Evolutionary conservation across 64 coral and sea anemone species (phyloP), one percentile per base, ranked within the genome.

Genomic region (Montipora efflorescens): DNA sequence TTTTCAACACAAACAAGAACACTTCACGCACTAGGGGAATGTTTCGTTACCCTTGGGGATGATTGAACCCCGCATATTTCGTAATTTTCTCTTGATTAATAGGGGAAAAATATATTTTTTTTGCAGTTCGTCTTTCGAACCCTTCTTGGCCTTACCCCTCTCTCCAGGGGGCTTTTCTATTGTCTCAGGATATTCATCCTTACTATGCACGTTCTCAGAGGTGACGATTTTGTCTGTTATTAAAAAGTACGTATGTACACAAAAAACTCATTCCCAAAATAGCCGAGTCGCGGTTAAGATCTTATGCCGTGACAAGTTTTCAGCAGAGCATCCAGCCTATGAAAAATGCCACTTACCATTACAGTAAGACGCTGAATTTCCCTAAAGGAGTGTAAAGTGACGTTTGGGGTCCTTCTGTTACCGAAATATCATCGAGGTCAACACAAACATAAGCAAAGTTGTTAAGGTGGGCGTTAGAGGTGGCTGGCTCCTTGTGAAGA

Each of bases 211-310:
- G 64, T n/a, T 86, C 82, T 64, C 82, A 47, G 46, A 25, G 82
- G 82, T 86, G 82, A 86, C 64, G 82, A 86, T 71, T 68, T 86
- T 48, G 82, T 69, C 64, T 86, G 82, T 86, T 86, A 86, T 86
- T 86, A 86, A 86, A 86, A 86, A 72, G 46, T 86, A 86, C 66
- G 66, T 86, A 86, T 86, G 82, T 86, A 86, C 82, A 86, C 82
- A 86, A 86, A 71, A 69, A 6, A 86, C 45, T 86, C 82, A 86
- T 86, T 86, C 82, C 82, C 82, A 72, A 86, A 86, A 86, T 86
- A 86, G 66, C 66, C 82, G 49, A 46, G 66, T 86, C 66, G 82
- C 82, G 73, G 82, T 72, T 62, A 21, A 86, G 82, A 64, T 57
- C 61, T 11, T 14, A 64, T 64, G 61, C 15, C 61, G 61, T 64